phyloP scores from a whole-genome alignment of 2,888 invertebrate species.

The Diaphora mendica region DNA sequence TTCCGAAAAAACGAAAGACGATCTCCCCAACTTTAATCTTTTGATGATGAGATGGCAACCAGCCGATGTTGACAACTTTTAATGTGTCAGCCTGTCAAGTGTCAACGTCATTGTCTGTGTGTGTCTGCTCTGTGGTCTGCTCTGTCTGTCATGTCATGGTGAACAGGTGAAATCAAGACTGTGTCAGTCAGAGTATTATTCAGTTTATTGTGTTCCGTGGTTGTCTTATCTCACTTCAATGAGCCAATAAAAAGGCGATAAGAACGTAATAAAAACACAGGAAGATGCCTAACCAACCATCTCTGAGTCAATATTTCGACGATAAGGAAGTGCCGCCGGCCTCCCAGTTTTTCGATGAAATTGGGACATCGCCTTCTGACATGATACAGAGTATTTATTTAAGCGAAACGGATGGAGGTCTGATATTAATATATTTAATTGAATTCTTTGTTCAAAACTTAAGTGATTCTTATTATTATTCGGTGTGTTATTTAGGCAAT shows the following conservation, averaged over 20 bases:
- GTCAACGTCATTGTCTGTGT: no score
- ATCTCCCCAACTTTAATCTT: no score
- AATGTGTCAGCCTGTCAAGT: no score
- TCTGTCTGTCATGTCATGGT: no score
- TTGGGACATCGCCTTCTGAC: conserved; percentile 80
- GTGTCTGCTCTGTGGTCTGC: no score
- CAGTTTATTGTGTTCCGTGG: no score
- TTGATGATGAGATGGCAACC: no score
- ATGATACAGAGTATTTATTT: conserved; percentile 83
- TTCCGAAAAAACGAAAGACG: no score
- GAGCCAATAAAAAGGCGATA: conserved; percentile 20
- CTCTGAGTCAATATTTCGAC: conserved; percentile 87
- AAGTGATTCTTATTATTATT: not conserved
- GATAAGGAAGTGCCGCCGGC: conserved; percentile 76
- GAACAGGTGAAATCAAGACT: no score
- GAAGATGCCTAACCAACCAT: conserved; percentile 83
- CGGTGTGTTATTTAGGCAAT: conserved; percentile 47
- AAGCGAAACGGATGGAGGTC: conserved; percentile 72
- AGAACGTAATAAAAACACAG: conserved; percentile 31
- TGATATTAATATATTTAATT: conserved; percentile 21
- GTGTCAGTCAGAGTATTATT: no score
- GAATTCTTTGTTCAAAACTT: conserved; percentile 14
- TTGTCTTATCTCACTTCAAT: conserved; percentile 9
- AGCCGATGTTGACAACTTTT: no score
- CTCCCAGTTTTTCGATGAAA: conserved; percentile 83